Conservation (phyloP, 2,113 vertebrate species). For the Leuciscus idus region DNA sequence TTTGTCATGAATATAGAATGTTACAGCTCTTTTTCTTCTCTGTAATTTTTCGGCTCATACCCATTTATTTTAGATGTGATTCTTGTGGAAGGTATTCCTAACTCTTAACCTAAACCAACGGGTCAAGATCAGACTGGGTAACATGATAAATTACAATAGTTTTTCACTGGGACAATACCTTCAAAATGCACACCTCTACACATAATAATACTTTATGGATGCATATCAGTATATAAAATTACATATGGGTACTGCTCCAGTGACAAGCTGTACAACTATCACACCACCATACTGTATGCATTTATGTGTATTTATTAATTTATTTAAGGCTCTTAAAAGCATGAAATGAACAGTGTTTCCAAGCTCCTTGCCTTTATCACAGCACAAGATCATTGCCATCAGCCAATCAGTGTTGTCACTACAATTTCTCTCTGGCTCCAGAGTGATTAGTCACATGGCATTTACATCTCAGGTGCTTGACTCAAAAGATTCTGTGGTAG, state of each 20-base stretch:
- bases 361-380: neutral
- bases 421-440: neutral
- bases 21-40: neutral
- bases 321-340: neutral
- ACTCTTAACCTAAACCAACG: neutral
- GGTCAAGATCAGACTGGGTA: neutral
- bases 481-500: neutral
- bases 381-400: neutral
- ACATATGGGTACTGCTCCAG: neutral
- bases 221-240: neutral
- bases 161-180: neutral
- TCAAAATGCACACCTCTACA: neutral
- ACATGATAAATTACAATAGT: neutral
- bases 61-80: no score
- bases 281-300: no score
- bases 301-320: neutral
- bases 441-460: conserved; percentile 8
- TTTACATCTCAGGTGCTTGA: neutral
- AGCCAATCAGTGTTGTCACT: neutral
- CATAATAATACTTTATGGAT: neutral
- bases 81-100: neutral
- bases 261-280: neutral
- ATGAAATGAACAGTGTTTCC: neutral
- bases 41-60: neutral
- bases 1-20: neutral